A percentile compares a stretch with the other conserved stretches of the same genome.
phyloP scores from a whole-genome alignment of 2,888 invertebrate genomes.

The Plemyria rubiginata region DNA sequence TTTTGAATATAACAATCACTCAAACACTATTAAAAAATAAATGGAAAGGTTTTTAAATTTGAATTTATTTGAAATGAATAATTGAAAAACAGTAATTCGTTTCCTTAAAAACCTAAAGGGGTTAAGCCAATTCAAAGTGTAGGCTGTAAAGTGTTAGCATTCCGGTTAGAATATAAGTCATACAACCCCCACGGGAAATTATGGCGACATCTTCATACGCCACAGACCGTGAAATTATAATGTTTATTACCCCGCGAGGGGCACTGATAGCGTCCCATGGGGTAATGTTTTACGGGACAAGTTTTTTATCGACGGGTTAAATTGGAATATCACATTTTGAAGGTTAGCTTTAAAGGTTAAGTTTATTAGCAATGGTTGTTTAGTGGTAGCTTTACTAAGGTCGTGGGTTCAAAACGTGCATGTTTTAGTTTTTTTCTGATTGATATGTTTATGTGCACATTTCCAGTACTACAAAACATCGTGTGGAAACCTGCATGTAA shows the following conservation, averaged over 20 bases:
- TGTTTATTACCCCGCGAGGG: conserved; percentile 21
- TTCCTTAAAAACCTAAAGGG: no score
- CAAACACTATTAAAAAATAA: no score
- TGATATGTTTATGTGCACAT: no score
- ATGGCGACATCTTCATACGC: conserved; percentile 2
- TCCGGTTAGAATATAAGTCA: not conserved
- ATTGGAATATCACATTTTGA: not conserved
- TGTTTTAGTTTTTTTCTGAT: no score
- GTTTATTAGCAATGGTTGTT: not conserved
- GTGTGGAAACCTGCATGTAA: no score
- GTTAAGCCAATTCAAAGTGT: not conserved
- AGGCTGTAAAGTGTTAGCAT: not conserved
- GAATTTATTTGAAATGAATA: no score
- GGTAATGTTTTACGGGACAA: not conserved
- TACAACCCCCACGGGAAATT: conserved; percentile 22
- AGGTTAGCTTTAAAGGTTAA: not conserved
- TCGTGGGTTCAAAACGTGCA: no score
- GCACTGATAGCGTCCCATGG: not conserved
- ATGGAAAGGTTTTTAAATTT: no score
- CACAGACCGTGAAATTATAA: conserved; percentile 16
- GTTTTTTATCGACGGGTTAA: not conserved
- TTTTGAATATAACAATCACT: no score
- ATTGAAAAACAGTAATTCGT: no score
- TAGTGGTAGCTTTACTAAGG: no score
- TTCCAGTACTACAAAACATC: no score